Evolutionary conservation across 1,140 invertebrate species (phyloP), one percentile per base, ranked within the genome.

Genomic region (Ericerus pela): DNA sequence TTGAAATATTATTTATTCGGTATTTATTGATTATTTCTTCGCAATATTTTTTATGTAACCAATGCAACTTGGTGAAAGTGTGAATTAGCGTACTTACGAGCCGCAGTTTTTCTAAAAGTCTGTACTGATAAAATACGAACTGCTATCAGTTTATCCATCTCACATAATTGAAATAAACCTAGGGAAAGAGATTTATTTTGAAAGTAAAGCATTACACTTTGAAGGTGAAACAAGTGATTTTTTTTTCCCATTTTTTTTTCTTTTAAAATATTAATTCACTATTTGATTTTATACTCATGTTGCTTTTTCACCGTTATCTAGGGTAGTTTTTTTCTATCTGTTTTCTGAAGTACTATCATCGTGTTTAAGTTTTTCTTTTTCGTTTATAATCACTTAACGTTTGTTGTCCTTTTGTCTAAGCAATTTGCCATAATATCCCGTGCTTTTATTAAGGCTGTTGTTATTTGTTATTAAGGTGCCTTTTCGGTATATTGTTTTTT

Each of bases 371-470:
- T n/a, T n/a, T n/a, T n/a, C n/a, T n/a, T n/a, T n/a, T n/a, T n/a
- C n/a, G n/a, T n/a, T n/a, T n/a, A n/a, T n/a, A n/a, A n/a, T n/a
- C 41, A 47, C 41, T 24, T 47, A 47, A 47, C 41, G 20, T 41
- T 33, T 33, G 36, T 38, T 38, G 4, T 16, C 14, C 4, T 38
- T 4, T 38, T 6, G n/a, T 38, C 20, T 38, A 16, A 20, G 41
- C 41, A 47, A 47, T 24, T 47, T 47, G 41, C 41, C 41, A 47
- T 47, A 47, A 47, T n/a, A n/a, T 47, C 20, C 41, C 11, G 26
- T 47, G 41, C 41, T 47, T 47, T 20, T 47, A 47, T 14, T 47
- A 16, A 47, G 41, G 41, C 41, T 47, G 41, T 47, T 47, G 26
- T 24, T 47, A 10, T 8, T 47, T 47, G 26, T n/a, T n/a, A n/a